Conservation (phyloP, 1,140 invertebrate genomes). For the Plodia interpunctella region DNA sequence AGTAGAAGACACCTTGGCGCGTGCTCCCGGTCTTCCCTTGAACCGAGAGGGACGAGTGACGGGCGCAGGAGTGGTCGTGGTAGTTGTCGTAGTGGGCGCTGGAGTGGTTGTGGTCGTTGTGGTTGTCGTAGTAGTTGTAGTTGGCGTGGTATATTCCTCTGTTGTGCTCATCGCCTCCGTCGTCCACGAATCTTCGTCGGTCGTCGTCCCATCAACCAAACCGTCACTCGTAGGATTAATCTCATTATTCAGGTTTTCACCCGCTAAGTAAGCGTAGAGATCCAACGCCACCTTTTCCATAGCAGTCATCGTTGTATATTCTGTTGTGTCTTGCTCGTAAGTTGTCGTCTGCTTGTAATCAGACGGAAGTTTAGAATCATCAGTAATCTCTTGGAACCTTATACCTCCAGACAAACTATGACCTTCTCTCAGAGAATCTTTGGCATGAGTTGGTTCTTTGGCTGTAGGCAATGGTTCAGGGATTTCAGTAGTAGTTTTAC, state of each 20-base stretch:
- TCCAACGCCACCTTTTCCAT: constrained; percentile 90
- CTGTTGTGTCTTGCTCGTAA: constrained; percentile 79
- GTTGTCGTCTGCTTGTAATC: constrained; percentile 64
- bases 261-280: constrained; percentile 87
- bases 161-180: constrained; percentile 74
- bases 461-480: constrained; percentile 29
- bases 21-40: constrained; percentile 49
- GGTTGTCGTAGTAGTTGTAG: constrained; percentile 78
- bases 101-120: constrained; percentile 75
- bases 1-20: constrained; percentile 41
- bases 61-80: constrained; percentile 40
- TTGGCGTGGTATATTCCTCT: constrained; percentile 79
- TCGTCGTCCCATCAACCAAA: constrained; percentile 63
- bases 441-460: constrained; percentile 37
- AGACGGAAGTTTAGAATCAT: constrained; percentile 56
- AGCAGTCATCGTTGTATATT: constrained; percentile 79
- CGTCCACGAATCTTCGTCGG: constrained; percentile 46
- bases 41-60: constrained; percentile 63
- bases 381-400: constrained; percentile 55
- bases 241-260: constrained; percentile 84
- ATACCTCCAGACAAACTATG: constrained; percentile 43
- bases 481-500: constrained; percentile 53
- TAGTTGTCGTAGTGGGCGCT: constrained; percentile 43
- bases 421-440: constrained; percentile 50
- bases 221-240: constrained; percentile 72